Evolutionary conservation across 1,140 invertebrate species (phyloP).

Genomic region (Diorhabda carinulata): DNA sequence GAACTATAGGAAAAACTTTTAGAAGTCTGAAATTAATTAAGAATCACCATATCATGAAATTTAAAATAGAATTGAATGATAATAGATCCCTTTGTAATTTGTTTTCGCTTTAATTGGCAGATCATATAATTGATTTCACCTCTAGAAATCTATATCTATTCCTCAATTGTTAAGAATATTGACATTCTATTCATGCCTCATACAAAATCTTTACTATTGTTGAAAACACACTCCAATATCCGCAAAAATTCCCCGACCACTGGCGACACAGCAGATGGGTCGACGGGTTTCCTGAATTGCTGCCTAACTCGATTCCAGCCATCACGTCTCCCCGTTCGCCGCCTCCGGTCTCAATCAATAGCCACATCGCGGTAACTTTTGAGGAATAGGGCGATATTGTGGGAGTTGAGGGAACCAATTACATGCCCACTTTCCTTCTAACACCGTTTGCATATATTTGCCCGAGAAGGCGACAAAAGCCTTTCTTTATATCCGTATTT

Average conservation of each 20-base stretch:
- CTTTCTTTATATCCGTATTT: constrained; percentile 20
- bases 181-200: no score
- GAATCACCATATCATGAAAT: no score
- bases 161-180: no score
- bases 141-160: no score
- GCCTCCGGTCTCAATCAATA: constrained; percentile 44
- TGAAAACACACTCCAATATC: neutral
- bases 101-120: no score
- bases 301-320: constrained; percentile 42
- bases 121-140: no score
- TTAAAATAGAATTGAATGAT: no score
- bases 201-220: neutral
- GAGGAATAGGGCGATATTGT: neutral
- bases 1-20: no score
- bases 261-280: constrained; percentile 19
- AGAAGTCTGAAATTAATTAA: no score
- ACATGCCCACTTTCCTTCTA: constrained; percentile 50
- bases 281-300: constrained; percentile 34
- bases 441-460: constrained; percentile 50
- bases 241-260: neutral
- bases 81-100: no score
- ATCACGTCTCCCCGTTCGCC: constrained; percentile 6
- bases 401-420: constrained; percentile 43
- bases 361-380: constrained; percentile 36
- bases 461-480: constrained; percentile 32